A percentile compares a stretch with the other conserved stretches of the same genome.
These are phyloP conservation scores for Xylocampa areola DNA, from an alignment of 2,888 invertebrate genomes.

Conservation along the genomic window DNA sequence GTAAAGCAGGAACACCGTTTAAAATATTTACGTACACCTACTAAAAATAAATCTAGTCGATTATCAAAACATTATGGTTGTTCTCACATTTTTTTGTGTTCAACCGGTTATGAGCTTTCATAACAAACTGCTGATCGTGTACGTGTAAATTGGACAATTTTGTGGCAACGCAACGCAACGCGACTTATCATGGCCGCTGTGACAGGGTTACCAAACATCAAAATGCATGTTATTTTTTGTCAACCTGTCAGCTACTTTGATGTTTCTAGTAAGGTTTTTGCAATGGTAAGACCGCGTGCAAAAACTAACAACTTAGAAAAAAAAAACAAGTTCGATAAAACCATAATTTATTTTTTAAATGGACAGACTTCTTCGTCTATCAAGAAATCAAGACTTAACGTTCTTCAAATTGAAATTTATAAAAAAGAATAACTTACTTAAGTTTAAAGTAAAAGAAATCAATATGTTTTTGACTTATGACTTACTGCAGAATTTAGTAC, in stretches of 20 bases:
- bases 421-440: too few relatives aligned
- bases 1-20: not conserved
- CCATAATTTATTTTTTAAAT: too few relatives aligned
- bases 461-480: too few relatives aligned
- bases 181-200: conserved; percentile 20
- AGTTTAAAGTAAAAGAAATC: too few relatives aligned
- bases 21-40: conserved; percentile 3
- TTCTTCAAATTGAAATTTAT: too few relatives aligned
- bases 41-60: conserved; percentile 22
- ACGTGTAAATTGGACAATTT: conserved; percentile 59
- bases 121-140: conserved; percentile 39
- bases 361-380: too few relatives aligned
- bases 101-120: conserved; percentile 47
- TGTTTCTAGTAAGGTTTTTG: conserved; percentile 2
- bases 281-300: not conserved
- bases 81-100: conserved; percentile 34
- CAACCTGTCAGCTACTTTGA: conserved; percentile 3
- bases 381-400: too few relatives aligned
- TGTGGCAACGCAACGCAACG: conserved; percentile 28
- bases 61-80: conserved; percentile 32
- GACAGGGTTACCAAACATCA: conserved; percentile 44
- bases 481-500: too few relatives aligned
- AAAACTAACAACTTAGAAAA: too few relatives aligned
- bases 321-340: too few relatives aligned
- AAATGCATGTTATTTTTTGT: conserved; percentile 8